Percentiles rank a stretch among this genome's conserved stretches.
Evolutionary conservation across 2,888 invertebrate species (phyloP).

Genomic region (Sminthurides aquaticus): DNA sequence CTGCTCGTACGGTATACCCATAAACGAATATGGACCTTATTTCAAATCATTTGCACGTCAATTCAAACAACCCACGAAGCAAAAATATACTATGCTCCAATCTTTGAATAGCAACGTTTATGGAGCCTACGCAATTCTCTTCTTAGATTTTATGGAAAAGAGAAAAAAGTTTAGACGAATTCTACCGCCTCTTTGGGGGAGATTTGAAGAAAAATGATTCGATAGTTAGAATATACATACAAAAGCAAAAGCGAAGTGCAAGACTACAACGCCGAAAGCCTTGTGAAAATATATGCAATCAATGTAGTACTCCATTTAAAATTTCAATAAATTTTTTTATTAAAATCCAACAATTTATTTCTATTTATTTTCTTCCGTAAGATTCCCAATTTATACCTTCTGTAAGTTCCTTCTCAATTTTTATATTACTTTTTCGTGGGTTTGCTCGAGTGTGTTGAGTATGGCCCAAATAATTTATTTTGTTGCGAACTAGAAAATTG

Average conservation of each 20-base stretch:
- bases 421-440: too few relatives aligned
- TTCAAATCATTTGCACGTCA: neutral
- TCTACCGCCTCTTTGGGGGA: neutral
- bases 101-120: neutral
- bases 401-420: too few relatives aligned
- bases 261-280: neutral
- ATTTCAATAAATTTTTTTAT: neutral
- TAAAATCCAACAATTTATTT: neutral
- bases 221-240: neutral
- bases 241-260: neutral
- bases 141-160: neutral
- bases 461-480: too few relatives aligned
- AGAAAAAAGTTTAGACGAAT: neutral
- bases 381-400: too few relatives aligned
- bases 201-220: neutral
- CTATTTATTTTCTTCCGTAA: too few relatives aligned
- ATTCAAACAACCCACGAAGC: neutral
- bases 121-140: neutral
- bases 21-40: neutral
- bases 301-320: neutral
- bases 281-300: neutral
- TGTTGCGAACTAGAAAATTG: too few relatives aligned
- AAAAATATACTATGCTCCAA: neutral
- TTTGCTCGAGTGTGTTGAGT: too few relatives aligned
- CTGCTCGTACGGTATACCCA: neutral